phyloP scores from a whole-genome alignment of 2,797 vertebrate species.

The Sebastes matsubarae region DNA sequence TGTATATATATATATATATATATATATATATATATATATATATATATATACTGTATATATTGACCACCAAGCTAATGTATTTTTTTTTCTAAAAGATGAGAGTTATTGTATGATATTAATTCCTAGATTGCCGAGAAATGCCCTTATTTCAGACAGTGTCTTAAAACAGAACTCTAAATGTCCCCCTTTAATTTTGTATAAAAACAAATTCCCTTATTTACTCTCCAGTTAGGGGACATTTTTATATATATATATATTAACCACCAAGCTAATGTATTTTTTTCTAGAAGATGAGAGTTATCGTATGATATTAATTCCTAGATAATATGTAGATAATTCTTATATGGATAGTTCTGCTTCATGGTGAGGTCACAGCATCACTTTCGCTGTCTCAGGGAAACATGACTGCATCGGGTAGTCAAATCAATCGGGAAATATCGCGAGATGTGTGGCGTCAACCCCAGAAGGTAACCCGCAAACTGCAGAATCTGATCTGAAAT shows the following conservation, averaged over 20 bases:
- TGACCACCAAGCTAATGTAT: background rate
- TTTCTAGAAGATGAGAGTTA: background rate
- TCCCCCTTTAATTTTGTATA: background rate
- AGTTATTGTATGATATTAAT: background rate
- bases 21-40: too few species aligned
- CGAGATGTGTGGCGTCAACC: constrained; percentile 56
- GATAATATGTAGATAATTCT: background rate
- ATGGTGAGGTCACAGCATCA: too few species aligned
- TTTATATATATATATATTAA: too few species aligned
- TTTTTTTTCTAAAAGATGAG: background rate
- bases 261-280: background rate
- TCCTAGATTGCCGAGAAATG: background rate
- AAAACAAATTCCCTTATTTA: too few species aligned
- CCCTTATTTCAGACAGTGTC: too few species aligned
- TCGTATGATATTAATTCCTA: background rate
- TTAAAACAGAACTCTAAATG: background rate
- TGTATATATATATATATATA: too few species aligned
- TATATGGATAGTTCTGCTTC: background rate
- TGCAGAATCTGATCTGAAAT: too few species aligned
- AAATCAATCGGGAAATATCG: constrained; percentile 38
- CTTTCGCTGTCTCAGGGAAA: too few species aligned
- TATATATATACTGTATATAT: too few species aligned
- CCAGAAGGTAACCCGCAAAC: too few species aligned
- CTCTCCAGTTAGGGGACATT: too few species aligned
- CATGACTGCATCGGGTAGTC: too few species aligned